Evolutionary conservation across 2,113 vertebrate genomes (phyloP).

Genomic region (Ameiurus melas): DNA sequence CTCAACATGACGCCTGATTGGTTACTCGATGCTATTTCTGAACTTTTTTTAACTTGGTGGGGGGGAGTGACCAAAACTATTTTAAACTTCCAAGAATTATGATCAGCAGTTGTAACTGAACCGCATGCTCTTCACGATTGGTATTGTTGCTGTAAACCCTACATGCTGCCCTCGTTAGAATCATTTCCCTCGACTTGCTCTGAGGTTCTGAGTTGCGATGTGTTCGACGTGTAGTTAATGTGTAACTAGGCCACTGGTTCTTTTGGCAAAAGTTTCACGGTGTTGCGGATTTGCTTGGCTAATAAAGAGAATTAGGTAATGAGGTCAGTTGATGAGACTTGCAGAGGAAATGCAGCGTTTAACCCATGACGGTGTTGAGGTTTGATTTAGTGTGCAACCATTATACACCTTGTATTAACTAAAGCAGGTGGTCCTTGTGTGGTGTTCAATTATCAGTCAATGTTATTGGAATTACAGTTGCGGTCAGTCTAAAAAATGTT

Average conservation of each 20-base stretch:
- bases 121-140: neutral
- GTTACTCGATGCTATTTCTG: neutral
- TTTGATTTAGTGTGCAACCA: neutral
- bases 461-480: neutral
- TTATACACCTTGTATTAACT: neutral
- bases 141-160: neutral
- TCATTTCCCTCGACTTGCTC: neutral
- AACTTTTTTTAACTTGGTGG: neutral
- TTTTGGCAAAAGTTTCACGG: slow-evolving; percentile 36
- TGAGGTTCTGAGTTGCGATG: neutral
- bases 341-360: slow-evolving; percentile 31
- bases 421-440: neutral
- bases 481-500: neutral
- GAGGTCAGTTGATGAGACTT: slow-evolving; percentile 31
- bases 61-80: neutral
- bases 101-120: neutral
- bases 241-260: slow-evolving; percentile 44
- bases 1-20: neutral
- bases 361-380: neutral
- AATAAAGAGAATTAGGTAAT: slow-evolving; percentile 43
- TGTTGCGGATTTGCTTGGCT: slow-evolving; percentile 21
- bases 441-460: no score
- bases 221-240: slow-evolving; percentile 23
- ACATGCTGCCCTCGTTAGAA: neutral
- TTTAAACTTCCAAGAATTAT: neutral